Evolutionary conservation across 2,113 vertebrate species (phyloP).

Genomic region (Clarias magur): DNA sequence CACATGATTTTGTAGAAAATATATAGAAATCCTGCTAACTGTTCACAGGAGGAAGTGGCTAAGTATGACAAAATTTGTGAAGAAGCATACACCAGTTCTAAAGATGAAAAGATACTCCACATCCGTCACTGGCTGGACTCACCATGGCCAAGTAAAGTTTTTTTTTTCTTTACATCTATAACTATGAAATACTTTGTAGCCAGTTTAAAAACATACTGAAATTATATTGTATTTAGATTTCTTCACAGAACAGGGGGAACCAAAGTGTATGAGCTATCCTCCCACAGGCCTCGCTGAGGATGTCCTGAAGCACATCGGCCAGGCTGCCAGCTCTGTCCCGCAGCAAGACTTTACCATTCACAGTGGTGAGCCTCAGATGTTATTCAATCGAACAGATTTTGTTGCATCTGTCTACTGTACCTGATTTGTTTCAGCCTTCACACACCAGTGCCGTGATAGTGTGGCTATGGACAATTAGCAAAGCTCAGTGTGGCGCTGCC

Average conservation of each 20-base stretch:
- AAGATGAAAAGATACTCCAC: conserved; percentile 88
- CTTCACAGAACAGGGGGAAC: conserved; percentile 86
- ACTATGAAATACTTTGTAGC: background rate
- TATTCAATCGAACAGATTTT: background rate
- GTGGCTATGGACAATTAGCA: conserved; percentile 36
- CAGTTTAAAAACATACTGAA: background rate
- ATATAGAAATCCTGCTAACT: conserved; percentile 17
- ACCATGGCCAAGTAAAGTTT: conserved; percentile 82
- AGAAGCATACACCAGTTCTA: conserved; percentile 85
- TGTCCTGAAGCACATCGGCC: conserved; percentile 79
- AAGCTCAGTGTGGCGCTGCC: conserved; percentile 28
- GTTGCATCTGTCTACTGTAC: conserved; percentile 13
- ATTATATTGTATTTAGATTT: conserved; percentile 69
- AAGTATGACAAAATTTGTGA: conserved; percentile 93
- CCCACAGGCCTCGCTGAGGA: conserved; percentile 83
- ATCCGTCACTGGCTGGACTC: conserved; percentile 91
- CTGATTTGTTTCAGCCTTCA: conserved; percentile 13
- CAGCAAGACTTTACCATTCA: conserved; percentile 87
- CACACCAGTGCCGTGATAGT: conserved; percentile 26
- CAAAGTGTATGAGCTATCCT: conserved; percentile 82
- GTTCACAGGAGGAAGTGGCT: conserved; percentile 84
- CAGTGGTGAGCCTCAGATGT: conserved; percentile 61
- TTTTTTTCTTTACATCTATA: background rate
- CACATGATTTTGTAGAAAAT: background rate
- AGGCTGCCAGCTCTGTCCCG: conserved; percentile 84